phyloP scores from a whole-genome alignment of 2,113 vertebrate genomes.

The Sapayoa aenigma region DNA sequence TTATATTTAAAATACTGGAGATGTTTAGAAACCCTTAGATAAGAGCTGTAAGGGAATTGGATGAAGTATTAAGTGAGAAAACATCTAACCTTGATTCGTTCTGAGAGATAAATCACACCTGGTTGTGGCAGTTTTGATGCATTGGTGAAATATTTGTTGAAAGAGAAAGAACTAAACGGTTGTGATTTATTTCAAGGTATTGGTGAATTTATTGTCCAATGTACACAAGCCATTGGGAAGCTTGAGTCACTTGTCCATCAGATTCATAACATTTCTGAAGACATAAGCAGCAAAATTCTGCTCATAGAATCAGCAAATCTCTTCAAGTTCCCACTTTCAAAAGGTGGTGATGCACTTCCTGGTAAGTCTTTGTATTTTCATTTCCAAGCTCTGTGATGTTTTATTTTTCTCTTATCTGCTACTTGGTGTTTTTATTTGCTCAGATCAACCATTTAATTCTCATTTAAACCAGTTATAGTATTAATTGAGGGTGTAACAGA shows the following conservation, averaged over 20 bases:
- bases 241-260: slow-evolving; percentile 85
- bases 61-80: neutral
- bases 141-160: neutral
- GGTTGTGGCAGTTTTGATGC: neutral
- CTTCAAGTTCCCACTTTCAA: slow-evolving; percentile 78
- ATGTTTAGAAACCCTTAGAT: neutral
- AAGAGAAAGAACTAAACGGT: neutral
- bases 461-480: neutral
- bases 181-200: slow-evolving; percentile 75
- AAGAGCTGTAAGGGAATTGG: neutral
- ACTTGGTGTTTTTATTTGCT: neutral
- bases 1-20: neutral
- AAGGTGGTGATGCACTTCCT: slow-evolving; percentile 70
- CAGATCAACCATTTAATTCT: neutral
- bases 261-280: slow-evolving; percentile 81
- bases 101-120: neutral
- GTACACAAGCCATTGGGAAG: slow-evolving; percentile 76
- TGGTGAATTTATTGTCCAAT: slow-evolving; percentile 77
- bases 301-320: slow-evolving; percentile 83
- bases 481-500: neutral
- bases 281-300: slow-evolving; percentile 78
- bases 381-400: neutral
- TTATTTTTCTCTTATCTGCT: neutral
- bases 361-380: slow-evolving; percentile 68
- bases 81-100: neutral